Conservation (phyloP, 2,113 vertebrate genomes). For the Pagrus major region DNA sequence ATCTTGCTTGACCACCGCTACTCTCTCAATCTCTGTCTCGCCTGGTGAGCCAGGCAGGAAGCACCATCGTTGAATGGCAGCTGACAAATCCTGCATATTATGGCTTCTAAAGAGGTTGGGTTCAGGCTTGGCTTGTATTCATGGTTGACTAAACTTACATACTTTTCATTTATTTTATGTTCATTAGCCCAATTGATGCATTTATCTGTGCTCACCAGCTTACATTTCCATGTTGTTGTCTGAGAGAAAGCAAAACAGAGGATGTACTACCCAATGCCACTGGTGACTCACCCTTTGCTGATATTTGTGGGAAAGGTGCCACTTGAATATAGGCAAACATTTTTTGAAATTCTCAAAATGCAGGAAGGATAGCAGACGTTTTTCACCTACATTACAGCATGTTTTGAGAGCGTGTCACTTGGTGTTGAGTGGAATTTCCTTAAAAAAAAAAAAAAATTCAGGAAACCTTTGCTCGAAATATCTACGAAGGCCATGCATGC, state of each 20-base stretch:
- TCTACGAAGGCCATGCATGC: neutral
- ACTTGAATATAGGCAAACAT: neutral
- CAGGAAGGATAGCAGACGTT: neutral
- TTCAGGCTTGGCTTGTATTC: neutral
- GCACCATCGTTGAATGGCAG: no score
- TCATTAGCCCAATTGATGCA: neutral
- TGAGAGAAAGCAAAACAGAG: neutral
- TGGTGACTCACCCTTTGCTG: neutral
- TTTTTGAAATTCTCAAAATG: neutral
- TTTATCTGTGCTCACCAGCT: neutral
- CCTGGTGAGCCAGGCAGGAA: no score
- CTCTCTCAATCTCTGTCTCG: no score
- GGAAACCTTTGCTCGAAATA: constrained; percentile 26
- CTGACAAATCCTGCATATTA: no score
- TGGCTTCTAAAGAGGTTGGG: no score
- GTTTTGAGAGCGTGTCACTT: constrained; percentile 13
- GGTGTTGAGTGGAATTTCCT: constrained; percentile 19
- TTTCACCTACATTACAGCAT: neutral
- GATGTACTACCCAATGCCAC: neutral
- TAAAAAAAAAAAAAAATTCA: no score
- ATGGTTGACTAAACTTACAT: neutral
- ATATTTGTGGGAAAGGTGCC: neutral
- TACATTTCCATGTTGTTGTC: neutral
- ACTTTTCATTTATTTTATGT: neutral
- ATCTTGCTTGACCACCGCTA: no score